Base-by-base conservation (phyloP, 1,140 invertebrate species). In the Monochamus saltuarius region DNA sequence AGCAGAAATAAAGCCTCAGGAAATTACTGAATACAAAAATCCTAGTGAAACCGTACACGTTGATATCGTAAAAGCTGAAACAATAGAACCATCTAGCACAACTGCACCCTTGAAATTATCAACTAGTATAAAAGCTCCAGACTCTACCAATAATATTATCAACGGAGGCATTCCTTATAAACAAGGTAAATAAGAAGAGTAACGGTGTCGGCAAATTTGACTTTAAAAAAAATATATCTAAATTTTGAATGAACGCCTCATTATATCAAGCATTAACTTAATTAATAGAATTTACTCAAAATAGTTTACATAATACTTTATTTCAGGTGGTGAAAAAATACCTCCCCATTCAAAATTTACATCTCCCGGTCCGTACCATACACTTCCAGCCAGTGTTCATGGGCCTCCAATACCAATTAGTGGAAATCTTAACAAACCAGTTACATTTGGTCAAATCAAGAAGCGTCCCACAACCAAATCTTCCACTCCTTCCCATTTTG, bases 1-100 rank as follows among this genome's bases (percentile, higher is more conserved):
- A 22, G 43, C n/a, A 29, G 47, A 49, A 42, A 53, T 16, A 40
- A 55, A 56, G 8, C 57, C 34, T 22, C n/a, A 29, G 34, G 35
- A 46, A 19, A 61, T 58, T 19, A 52, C 49, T 4, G 58, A 60
- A 9, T 64, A 62, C 37, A 42, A 51, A 45, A 67, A 59, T 43
- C 56, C 53, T 10, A 63, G 45, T 37, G 29, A 52, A 11, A 54
- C 29, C 4, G 40, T 50, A 13, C 42, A 60, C 11, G 50, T 45
- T 9, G 53, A 64, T 38, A 56, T 34, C 11, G 40, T 56, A 9
- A 56, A 51, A 36, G 49, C 62, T n/a, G 58, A 60, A 46, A 46
- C 49, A 16, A 11, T 46, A 17, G 39, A 51, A 7, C 13, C 57
- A 1, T 16, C 40, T 17, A 19, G 19, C 19, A 60, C 58, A 40